Percentiles rank a stretch among this genome's conserved stretches.
These are phyloP conservation scores for Actias luna DNA, from an alignment of 2,888 invertebrate species.

Conservation along the genomic window DNA sequence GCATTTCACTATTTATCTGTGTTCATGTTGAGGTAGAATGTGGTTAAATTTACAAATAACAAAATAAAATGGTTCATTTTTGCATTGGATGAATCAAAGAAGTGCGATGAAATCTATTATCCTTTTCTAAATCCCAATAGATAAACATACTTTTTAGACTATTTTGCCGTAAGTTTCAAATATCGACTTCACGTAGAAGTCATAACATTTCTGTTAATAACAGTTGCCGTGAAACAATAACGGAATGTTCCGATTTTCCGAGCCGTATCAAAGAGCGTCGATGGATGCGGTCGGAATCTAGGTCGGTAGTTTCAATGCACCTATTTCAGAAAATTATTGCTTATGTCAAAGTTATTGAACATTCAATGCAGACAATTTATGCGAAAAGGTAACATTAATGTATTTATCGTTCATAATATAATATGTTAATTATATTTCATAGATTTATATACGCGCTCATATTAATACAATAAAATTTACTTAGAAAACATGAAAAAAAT, in stretches of 20 bases:
- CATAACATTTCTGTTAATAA: background rate
- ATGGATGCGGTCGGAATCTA: background rate
- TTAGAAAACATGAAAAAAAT: too few species aligned
- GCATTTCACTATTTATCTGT: too few species aligned
- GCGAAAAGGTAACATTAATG: too few species aligned
- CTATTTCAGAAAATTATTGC: conserved; percentile 1
- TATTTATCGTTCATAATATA: too few species aligned
- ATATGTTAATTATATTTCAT: too few species aligned
- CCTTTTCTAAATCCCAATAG: background rate
- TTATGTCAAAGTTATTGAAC: background rate
- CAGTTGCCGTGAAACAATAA: background rate
- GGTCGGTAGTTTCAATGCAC: background rate
- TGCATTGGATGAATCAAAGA: too few species aligned
- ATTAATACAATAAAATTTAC: too few species aligned
- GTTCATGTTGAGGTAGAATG: too few species aligned
- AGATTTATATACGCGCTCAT: too few species aligned
- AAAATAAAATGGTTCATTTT: too few species aligned
- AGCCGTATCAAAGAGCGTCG: background rate
- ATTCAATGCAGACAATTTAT: background rate
- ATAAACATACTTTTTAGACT: background rate
- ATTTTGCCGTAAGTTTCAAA: background rate
- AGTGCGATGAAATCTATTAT: too few species aligned
- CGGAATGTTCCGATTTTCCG: background rate
- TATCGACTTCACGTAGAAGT: background rate
- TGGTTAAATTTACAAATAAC: too few species aligned